These are phyloP conservation scores for Todiramphus saurophagus DNA, from an alignment of 2,113 vertebrate species.

Conservation along the genomic window DNA sequence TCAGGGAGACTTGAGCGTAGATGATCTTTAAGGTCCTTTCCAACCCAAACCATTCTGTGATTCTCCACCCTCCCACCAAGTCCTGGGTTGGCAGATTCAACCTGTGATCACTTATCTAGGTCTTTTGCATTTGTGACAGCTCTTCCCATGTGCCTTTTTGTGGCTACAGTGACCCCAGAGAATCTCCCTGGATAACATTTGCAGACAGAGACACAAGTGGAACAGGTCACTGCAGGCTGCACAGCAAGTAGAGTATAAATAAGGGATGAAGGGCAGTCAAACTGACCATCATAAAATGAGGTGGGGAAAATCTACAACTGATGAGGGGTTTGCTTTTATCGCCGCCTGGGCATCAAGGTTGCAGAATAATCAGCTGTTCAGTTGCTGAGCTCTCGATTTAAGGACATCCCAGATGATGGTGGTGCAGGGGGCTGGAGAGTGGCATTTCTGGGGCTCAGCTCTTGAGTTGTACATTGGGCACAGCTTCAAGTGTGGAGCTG, in stretches of 20 bases:
- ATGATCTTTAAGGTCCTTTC: background rate
- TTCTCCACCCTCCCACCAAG: background rate
- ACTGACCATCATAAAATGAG: rapidly evolving
- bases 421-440: background rate
- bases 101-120: background rate
- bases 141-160: background rate
- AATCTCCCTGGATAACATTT: background rate
- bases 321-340: background rate
- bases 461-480: background rate
- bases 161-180: background rate
- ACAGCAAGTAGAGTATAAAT: rapidly evolving
- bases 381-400: background rate
- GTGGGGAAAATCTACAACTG: background rate
- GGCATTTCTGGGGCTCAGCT: background rate
- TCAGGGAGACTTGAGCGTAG: background rate
- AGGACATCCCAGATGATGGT: background rate
- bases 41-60: background rate
- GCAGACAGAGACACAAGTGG: background rate
- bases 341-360: rapidly evolving
- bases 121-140: background rate
- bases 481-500: background rate
- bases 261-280: background rate
- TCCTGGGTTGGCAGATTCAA: rapidly evolving
- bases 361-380: background rate
- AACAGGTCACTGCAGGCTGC: background rate